A percentile compares a stretch with the other conserved stretches of the same genome.
Evolutionary conservation across 2,113 vertebrate species (phyloP).

Genomic region (Laticauda laticaudata): DNA sequence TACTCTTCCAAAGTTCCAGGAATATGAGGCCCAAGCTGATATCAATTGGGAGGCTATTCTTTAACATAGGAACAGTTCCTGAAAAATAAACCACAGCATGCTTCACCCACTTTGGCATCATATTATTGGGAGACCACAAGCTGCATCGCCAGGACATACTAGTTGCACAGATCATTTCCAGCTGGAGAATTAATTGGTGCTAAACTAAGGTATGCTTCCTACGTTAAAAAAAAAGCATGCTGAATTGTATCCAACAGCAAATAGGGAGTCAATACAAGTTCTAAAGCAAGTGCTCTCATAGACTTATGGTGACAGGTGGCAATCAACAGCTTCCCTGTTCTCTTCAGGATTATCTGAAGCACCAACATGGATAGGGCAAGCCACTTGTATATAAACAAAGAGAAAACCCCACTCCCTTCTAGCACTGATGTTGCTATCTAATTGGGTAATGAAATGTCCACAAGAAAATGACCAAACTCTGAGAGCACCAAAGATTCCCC

Average conservation of each 20-base stretch:
- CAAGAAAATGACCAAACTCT: too few species aligned
- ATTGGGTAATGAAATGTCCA: too few species aligned
- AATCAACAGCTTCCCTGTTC: not conserved
- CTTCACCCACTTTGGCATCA: not conserved
- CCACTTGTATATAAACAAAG: too few species aligned
- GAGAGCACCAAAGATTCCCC: too few species aligned
- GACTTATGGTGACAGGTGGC: not conserved
- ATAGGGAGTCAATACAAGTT: not conserved
- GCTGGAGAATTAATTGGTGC: not conserved
- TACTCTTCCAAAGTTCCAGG: too few species aligned
- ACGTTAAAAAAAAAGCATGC: not conserved
- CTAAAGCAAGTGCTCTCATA: not conserved
- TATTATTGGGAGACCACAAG: not conserved
- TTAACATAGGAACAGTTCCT: not conserved
- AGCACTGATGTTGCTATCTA: too few species aligned
- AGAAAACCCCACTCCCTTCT: too few species aligned
- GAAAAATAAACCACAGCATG: not conserved
- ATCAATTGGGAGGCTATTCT: not conserved
- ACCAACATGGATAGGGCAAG: too few species aligned
- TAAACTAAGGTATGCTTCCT: not conserved
- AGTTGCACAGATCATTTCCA: not conserved
- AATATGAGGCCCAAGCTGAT: not conserved
- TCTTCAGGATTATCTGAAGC: not conserved
- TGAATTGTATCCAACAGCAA: not conserved
- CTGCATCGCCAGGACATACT: not conserved